These are phyloP conservation scores for Anableps anableps DNA, from an alignment of 2,797 vertebrate genomes.

Conservation along the genomic window DNA sequence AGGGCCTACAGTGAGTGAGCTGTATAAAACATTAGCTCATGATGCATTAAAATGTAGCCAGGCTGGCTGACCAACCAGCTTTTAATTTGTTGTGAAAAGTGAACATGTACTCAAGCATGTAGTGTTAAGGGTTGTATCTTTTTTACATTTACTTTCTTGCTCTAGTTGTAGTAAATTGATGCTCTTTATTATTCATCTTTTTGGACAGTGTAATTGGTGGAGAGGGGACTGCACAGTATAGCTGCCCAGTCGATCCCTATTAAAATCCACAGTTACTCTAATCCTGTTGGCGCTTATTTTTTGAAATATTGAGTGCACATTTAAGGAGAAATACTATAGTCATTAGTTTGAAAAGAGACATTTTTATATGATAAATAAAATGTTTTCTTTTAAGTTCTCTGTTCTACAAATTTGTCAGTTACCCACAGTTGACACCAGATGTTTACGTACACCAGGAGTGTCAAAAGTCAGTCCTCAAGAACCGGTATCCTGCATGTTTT, in stretches of 20 bases:
- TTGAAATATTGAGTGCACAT: not conserved
- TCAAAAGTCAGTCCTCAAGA: too few species aligned
- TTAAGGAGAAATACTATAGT: not conserved
- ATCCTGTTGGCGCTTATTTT: slow-evolving; percentile 2
- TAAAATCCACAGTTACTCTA: slow-evolving; percentile 36
- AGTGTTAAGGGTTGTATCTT: slow-evolving; percentile 18
- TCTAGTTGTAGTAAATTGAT: slow-evolving; percentile 13
- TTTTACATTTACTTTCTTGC: slow-evolving; percentile 17
- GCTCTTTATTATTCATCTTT: slow-evolving; percentile 50
- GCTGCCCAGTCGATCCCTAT: slow-evolving; percentile 46
- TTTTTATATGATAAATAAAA: not conserved
- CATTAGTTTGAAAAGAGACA: not conserved
- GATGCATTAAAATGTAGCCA: slow-evolving; percentile 65
- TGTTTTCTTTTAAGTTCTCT: too few species aligned
- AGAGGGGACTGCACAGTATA: slow-evolving; percentile 22
- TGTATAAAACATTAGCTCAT: slow-evolving; percentile 56
- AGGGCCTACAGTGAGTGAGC: slow-evolving; percentile 61
- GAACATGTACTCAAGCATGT: slow-evolving; percentile 46
- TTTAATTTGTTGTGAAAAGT: slow-evolving; percentile 48
- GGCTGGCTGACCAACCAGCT: slow-evolving; percentile 43
- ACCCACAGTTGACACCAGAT: not conserved
- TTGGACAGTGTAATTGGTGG: slow-evolving; percentile 45
- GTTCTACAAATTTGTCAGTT: not conserved
- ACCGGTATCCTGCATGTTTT: too few species aligned
- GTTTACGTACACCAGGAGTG: too few species aligned